Conservation (phyloP, 2,797 vertebrate species). For the Muscicapa striata region DNA sequence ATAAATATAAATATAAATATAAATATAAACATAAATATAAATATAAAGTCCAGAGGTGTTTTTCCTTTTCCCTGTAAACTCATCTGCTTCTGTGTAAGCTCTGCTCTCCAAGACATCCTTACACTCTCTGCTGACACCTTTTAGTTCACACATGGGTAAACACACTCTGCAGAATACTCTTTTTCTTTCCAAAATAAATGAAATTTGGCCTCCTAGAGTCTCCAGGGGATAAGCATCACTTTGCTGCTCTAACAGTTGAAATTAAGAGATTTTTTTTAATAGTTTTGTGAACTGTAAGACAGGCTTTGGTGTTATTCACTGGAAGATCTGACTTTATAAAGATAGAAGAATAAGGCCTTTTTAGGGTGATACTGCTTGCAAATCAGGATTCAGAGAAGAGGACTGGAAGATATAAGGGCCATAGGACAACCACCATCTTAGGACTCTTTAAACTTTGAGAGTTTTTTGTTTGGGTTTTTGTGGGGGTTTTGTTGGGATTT, state of each 20-base stretch:
- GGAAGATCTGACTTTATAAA: background rate
- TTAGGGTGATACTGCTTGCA: background rate
- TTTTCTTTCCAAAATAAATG: background rate
- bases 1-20: no score
- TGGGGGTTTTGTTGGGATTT: background rate
- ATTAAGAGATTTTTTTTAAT: background rate
- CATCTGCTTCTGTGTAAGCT: background rate
- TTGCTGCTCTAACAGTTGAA: background rate
- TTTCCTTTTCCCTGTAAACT: background rate
- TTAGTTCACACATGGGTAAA: background rate
- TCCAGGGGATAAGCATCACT: background rate
- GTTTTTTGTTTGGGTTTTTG: background rate
- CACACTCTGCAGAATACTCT: background rate
- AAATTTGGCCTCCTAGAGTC: background rate
- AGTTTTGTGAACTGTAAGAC: background rate
- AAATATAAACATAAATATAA: no score
- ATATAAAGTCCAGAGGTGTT: background rate
- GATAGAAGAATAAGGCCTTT: background rate
- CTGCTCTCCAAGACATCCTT: background rate
- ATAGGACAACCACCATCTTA: background rate
- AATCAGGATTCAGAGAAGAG: background rate
- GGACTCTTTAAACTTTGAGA: background rate
- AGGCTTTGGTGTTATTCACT: background rate
- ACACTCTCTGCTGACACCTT: background rate
- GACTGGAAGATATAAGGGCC: background rate